Evolutionary conservation across 1,140 invertebrate species (phyloP), one percentile per base, ranked within the genome.

Genomic region (Zaprionus camerounensis): DNA sequence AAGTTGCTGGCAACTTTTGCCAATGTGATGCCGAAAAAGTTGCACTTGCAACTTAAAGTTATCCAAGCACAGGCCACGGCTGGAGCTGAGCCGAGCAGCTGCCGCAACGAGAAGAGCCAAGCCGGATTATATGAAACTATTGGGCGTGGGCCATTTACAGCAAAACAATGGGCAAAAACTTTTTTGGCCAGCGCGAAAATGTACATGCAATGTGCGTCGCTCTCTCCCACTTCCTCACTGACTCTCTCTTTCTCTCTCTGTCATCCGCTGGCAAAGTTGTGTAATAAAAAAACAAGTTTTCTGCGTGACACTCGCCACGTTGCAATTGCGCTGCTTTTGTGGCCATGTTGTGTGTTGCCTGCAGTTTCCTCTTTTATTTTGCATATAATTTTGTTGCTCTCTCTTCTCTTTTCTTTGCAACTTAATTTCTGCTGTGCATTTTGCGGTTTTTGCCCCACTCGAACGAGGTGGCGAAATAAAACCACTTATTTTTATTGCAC

Each of bases 81-180:
- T 58, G 62, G 62, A 17, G 65, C 65, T 67, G 75, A 67, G 80
- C 80, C 80, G 76, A 86, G 67, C 84, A 82, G 53, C 80, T 79
- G 80, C 76, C 78, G 56, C 58, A 38, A 55, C 38, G 49, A 76
- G 46, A 38, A 76, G 36, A 11, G 2, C 31, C 59, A 38, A 56
- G 67, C 53, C 53, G 68, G 55, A 66, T 71, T 55, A 71, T 59
- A 56, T 44, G 26, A 76, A 76, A 66, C 61, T 77, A 72, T 77
- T 66, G 74, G 70, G 74, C 74, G 78, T 87, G 71, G 81, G 53
- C 84, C 84, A 90, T 88, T 88, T 90, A 76, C 84, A 88, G 78
- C 65, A 84, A 88, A 90, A 87, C 84, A 87, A 87, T 87, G 84
- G 85, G 66, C 74, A 68, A 76, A 83, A 86, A 82, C 53, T 34